Conservation (phyloP, 2,113 vertebrate genomes). For the Gorsachius goisagi region DNA sequence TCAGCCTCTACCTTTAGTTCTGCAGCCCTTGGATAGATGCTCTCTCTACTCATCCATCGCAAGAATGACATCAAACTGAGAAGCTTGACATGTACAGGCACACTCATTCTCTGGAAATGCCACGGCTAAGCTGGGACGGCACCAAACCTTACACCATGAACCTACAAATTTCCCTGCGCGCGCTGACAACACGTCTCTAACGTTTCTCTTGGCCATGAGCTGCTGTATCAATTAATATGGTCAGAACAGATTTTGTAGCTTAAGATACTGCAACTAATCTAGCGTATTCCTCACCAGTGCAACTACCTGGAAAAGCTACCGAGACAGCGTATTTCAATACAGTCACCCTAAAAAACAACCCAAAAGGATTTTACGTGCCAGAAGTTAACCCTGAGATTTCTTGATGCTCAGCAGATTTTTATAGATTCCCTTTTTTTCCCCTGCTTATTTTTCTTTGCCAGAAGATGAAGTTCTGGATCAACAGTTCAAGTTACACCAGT, state of each 20-base stretch:
- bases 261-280: slow-evolving; percentile 44
- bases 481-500: slow-evolving; percentile 22
- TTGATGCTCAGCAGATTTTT: neutral
- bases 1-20: neutral
- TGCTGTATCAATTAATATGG: slow-evolving; percentile 53
- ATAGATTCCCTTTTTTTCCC: neutral
- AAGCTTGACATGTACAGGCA: slow-evolving; percentile 15
- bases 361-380: neutral
- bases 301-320: slow-evolving; percentile 37
- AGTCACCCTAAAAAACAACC: neutral
- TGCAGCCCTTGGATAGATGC: slow-evolving; percentile 28
- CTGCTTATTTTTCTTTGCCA: neutral
- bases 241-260: slow-evolving; percentile 53
- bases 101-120: slow-evolving; percentile 72
- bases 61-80: slow-evolving; percentile 52
- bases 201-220: slow-evolving; percentile 41
- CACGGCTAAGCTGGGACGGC: slow-evolving; percentile 64
- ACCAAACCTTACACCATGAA: slow-evolving; percentile 47
- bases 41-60: slow-evolving; percentile 52
- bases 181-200: slow-evolving; percentile 15
- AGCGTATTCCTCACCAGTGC: slow-evolving; percentile 24
- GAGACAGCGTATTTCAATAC: neutral
- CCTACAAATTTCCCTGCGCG: slow-evolving; percentile 65
- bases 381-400: neutral
- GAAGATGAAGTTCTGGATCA: slow-evolving; percentile 8